Percentiles rank a stretch among this genome's conserved stretches.
Conservation (phyloP, 2,888 invertebrate species). For the Scaptomyza reducta region DNA sequence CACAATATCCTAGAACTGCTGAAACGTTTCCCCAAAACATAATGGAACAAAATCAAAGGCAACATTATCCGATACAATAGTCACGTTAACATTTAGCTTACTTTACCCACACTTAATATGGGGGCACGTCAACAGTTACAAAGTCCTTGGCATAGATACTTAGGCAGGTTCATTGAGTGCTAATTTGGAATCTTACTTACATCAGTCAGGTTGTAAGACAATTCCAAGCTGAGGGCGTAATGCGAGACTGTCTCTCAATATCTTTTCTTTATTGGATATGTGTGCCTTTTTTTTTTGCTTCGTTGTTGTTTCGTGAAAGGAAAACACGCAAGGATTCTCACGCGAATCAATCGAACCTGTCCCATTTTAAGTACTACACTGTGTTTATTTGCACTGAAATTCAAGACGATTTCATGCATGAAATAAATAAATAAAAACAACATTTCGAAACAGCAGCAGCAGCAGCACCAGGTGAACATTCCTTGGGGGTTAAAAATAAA, state of each 20-base stretch:
- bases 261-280: constrained; percentile 23
- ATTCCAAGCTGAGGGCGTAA: constrained; percentile 68
- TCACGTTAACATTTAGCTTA: constrained; percentile 13
- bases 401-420: constrained; percentile 69
- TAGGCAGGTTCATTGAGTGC: constrained; percentile 45
- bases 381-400: constrained; percentile 75
- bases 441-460: background rate
- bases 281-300: constrained; percentile 34
- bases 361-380: constrained; percentile 42
- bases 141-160: constrained; percentile 40
- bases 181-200: constrained; percentile 44
- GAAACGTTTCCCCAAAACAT: background rate
- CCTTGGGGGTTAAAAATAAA: constrained; percentile 6
- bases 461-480: constrained; percentile 39
- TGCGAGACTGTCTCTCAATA: constrained; percentile 47
- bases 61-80: constrained; percentile 46
- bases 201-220: constrained; percentile 62
- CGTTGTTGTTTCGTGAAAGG: constrained; percentile 54
- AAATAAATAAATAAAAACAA: constrained; percentile 42
- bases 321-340: constrained; percentile 70
- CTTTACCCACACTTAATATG: constrained; percentile 5
- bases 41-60: constrained; percentile 42
- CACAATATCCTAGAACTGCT: constrained; percentile 4
- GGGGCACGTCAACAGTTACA: constrained; percentile 54
- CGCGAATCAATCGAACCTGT: constrained; percentile 71